phyloP scores from a whole-genome alignment of 2,113 vertebrate species.

The Anhinga anhinga region DNA sequence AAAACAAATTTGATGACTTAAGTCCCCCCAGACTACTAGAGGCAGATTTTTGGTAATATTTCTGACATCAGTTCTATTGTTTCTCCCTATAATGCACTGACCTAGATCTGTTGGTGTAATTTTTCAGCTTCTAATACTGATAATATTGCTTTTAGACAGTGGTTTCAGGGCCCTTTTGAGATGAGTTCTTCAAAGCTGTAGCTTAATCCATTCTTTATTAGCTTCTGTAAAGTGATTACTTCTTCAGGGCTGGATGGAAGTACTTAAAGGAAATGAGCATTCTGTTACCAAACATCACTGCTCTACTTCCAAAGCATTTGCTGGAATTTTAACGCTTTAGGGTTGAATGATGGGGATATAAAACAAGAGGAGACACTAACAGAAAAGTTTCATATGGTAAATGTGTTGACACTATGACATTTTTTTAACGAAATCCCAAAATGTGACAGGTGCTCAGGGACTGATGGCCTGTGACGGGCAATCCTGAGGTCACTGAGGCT shows the following conservation, averaged over 20 bases:
- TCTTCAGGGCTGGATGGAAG: constrained; percentile 28
- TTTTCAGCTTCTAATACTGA: constrained; percentile 54
- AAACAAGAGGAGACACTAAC: neutral
- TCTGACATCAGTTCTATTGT: constrained; percentile 47
- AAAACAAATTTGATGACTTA: neutral
- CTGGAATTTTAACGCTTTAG: neutral
- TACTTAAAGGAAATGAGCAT: constrained; percentile 7
- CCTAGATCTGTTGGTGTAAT: constrained; percentile 57
- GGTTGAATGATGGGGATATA: constrained; percentile 28
- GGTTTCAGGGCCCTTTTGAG: constrained; percentile 49
- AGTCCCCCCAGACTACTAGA: neutral
- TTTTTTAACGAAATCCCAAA: neutral
- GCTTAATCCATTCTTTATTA: constrained; percentile 69
- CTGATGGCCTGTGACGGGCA: neutral
- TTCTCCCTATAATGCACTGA: constrained; percentile 23
- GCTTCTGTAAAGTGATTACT: constrained; percentile 54
- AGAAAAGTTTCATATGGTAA: neutral
- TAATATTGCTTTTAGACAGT: constrained; percentile 60
- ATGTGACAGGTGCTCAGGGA: neutral
- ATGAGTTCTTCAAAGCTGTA: constrained; percentile 58
- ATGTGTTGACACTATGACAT: neutral
- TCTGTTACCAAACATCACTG: neutral
- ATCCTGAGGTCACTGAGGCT: constrained; percentile 1
- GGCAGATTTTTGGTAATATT: constrained; percentile 14
- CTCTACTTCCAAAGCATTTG: neutral